Percentiles rank a stretch among this genome's conserved stretches.
These are phyloP conservation scores for Teleogryllus oceanicus DNA, from an alignment of 2,888 invertebrate genomes.

Conservation along the genomic window DNA sequence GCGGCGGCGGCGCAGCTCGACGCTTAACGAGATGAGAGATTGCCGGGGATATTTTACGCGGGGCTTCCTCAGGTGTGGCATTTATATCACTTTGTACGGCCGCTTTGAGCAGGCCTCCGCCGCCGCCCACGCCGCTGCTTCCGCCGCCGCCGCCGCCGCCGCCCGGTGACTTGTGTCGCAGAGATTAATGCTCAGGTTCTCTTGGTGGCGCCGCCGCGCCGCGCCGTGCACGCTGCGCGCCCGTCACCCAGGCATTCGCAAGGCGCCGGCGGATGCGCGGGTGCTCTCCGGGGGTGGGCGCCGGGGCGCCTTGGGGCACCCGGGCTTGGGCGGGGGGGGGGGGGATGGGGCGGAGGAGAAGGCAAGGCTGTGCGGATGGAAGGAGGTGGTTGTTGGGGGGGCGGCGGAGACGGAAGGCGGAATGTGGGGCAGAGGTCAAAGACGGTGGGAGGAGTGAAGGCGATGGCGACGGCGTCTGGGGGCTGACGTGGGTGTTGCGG, in stretches of 20 bases:
- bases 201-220: background rate
- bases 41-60: slow-evolving; percentile 1
- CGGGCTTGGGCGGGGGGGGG: no score
- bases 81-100: slow-evolving; percentile 18
- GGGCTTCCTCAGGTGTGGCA: slow-evolving; percentile 3
- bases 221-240: background rate
- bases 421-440: no score
- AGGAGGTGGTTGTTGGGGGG: no score
- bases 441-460: no score
- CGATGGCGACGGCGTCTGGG: no score
- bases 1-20: background rate
- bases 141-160: background rate
- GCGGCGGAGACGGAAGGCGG: no score
- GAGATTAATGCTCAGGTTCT: slow-evolving; percentile 7
- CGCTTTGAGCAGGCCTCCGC: background rate
- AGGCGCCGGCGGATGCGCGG: no score
- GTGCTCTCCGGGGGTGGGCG: no score
- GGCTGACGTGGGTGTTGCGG: no score
- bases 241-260: background rate
- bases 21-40: slow-evolving; percentile 18
- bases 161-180: background rate
- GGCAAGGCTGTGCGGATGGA: no score
- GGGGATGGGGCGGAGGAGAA: no score
- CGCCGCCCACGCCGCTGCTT: background rate
- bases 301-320: no score